phyloP scores from a whole-genome alignment of 2,797 vertebrate genomes.

The Champsocephalus esox region DNA sequence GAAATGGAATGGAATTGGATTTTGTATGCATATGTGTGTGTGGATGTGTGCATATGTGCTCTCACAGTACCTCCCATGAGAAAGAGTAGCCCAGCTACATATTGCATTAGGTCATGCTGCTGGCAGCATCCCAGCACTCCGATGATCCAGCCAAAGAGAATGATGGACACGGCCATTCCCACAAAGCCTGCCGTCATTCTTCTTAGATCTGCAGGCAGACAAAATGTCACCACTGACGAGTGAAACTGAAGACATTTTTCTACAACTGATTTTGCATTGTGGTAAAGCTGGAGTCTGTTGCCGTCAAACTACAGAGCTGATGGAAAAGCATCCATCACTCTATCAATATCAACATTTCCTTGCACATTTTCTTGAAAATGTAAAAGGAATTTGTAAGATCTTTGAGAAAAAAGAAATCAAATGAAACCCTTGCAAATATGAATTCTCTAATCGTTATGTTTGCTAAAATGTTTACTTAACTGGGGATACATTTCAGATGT shows the following conservation, averaged over 20 bases:
- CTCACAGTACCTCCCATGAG: slow-evolving; percentile 94
- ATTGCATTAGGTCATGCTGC: slow-evolving; percentile 97
- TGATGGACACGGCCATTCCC: slow-evolving; percentile 96
- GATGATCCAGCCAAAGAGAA: slow-evolving; percentile 95
- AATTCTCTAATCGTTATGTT: neutral
- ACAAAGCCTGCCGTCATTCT: slow-evolving; percentile 96
- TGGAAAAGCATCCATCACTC: neutral
- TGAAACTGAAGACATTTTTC: neutral
- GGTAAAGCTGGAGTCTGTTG: neutral
- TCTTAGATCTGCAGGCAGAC: slow-evolving; percentile 87
- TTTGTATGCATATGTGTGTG: slow-evolving; percentile 48
- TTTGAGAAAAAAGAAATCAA: neutral
- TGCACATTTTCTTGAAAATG: neutral
- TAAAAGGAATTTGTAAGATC: no score
- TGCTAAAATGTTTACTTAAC: neutral
- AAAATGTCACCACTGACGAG: neutral
- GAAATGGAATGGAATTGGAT: slow-evolving; percentile 48
- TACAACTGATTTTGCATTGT: neutral
- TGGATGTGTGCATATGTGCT: slow-evolving; percentile 50
- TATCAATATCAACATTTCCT: neutral
- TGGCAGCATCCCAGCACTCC: slow-evolving; percentile 95
- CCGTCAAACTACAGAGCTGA: neutral
- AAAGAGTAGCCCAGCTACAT: slow-evolving; percentile 95
- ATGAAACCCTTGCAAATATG: neutral
- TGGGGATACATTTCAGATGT: neutral